Percentiles rank a stretch among this genome's conserved stretches.
Conservation (phyloP, 2,888 invertebrate genomes). For the Dione vanillae region DNA sequence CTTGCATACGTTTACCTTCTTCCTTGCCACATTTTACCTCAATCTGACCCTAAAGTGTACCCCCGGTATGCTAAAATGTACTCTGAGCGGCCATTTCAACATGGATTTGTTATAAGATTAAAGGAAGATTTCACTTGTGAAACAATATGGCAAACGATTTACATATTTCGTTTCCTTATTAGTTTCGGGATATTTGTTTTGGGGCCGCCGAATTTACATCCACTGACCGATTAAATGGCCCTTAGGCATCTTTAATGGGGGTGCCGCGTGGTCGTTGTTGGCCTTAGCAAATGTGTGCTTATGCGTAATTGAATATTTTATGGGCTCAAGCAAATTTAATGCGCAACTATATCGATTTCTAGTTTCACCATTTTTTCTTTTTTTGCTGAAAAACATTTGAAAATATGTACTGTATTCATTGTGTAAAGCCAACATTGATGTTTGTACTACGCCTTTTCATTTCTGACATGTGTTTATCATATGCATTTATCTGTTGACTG, state of each 20-base stretch:
- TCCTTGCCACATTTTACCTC: conserved; percentile 69
- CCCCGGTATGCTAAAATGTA: conserved; percentile 82
- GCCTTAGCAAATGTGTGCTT: conserved; percentile 83
- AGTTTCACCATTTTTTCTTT: conserved; percentile 51
- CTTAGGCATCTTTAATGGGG: conserved; percentile 85
- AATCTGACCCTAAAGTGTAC: conserved; percentile 74
- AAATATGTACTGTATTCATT: conserved; percentile 33
- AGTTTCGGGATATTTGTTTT: conserved; percentile 85
- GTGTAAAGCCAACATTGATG: conserved; percentile 63
- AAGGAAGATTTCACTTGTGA: conserved; percentile 85
- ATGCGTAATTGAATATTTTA: conserved; percentile 85
- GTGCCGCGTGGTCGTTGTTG: conserved; percentile 84
- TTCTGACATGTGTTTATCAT: conserved; percentile 79
- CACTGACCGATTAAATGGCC: conserved; percentile 85
- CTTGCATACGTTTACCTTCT: conserved; percentile 81
- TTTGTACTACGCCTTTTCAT: conserved; percentile 74
- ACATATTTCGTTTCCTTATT: conserved; percentile 85
- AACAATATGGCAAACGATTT: conserved; percentile 84
- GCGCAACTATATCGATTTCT: conserved; percentile 74
- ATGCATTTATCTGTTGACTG: conserved; percentile 84
- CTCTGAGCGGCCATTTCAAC: conserved; percentile 83
- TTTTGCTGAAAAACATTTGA: conserved; percentile 33
- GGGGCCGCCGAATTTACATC: conserved; percentile 83
- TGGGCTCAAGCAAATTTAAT: conserved; percentile 76
- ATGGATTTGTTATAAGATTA: conserved; percentile 86